phyloP scores from a whole-genome alignment of 2,797 vertebrate genomes.

The Artibeus jamaicensis region DNA sequence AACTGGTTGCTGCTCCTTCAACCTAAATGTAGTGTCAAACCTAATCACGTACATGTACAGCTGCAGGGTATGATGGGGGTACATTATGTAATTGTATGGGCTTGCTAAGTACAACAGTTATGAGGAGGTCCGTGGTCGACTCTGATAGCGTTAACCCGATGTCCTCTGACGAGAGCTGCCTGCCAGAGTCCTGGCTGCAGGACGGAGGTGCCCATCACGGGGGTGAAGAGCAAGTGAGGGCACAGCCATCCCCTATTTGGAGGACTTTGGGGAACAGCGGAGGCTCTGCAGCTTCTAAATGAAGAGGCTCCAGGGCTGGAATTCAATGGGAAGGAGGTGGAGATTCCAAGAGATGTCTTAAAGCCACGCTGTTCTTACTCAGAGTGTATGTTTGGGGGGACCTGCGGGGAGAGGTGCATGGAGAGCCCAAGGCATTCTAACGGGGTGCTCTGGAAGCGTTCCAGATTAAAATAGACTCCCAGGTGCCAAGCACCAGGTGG shows the following conservation, averaged over 20 bases:
- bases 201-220: neutral
- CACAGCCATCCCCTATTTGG: neutral
- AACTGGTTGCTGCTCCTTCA: neutral
- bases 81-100: neutral
- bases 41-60: neutral
- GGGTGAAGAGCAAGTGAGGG: neutral
- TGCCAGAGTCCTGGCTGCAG: neutral
- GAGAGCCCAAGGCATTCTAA: neutral
- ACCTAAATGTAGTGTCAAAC: neutral
- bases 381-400: neutral
- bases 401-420: no score
- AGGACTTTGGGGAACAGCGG: neutral
- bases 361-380: neutral
- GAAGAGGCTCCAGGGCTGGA: neutral
- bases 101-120: neutral
- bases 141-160: rapidly evolving
- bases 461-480: neutral
- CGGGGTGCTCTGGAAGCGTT: neutral
- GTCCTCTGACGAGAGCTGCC: neutral
- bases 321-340: neutral
- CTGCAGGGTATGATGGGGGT: rapidly evolving
- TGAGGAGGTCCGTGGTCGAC: neutral
- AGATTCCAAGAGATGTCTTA: neutral
- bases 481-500: neutral
- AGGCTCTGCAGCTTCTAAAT: neutral